phyloP scores from a whole-genome alignment of 1,140 invertebrate genomes.

The Orius laevigatus region DNA sequence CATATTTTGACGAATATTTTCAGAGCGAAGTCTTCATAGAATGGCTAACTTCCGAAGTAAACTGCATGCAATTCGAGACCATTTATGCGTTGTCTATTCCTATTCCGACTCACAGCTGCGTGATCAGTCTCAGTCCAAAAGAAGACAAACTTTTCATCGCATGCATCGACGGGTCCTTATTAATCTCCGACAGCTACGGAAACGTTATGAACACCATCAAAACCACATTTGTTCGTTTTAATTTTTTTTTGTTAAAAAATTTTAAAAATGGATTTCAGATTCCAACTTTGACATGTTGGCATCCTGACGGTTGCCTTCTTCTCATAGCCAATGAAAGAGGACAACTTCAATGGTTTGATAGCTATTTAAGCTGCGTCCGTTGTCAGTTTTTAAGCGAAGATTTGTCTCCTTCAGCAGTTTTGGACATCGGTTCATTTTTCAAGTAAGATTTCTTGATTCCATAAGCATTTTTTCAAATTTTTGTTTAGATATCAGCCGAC shows the following conservation, averaged over 20 bases:
- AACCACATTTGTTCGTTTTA: conserved; percentile 37
- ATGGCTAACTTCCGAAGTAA: conserved; percentile 52
- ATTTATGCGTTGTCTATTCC: conserved; percentile 48
- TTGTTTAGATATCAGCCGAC: conserved; percentile 33
- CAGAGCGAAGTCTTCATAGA: conserved; percentile 59
- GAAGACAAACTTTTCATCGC: conserved; percentile 55
- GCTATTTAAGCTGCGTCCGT: conserved; percentile 45
- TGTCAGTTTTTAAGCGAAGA: conserved; percentile 53
- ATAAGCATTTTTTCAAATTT: not conserved
- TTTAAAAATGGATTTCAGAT: conserved; percentile 32
- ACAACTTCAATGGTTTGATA: conserved; percentile 62
- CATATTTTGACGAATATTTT: conserved; percentile 10
- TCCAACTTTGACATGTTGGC: conserved; percentile 52
- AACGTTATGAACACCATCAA: conserved; percentile 43
- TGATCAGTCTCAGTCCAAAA: conserved; percentile 44
- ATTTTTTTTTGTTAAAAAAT: conserved; percentile 23
- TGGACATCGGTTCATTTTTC: conserved; percentile 55
- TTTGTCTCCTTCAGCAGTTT: conserved; percentile 37
- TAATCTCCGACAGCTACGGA: conserved; percentile 46
- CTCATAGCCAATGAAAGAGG: conserved; percentile 51
- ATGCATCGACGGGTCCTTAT: conserved; percentile 58
- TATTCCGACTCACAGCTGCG: conserved; percentile 52
- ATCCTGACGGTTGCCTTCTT: conserved; percentile 48
- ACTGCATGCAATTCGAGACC: conserved; percentile 46
- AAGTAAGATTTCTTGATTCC: conserved; percentile 27